Conservation (phyloP, 2,888 invertebrate genomes). For the Pristionchus mayeri region DNA sequence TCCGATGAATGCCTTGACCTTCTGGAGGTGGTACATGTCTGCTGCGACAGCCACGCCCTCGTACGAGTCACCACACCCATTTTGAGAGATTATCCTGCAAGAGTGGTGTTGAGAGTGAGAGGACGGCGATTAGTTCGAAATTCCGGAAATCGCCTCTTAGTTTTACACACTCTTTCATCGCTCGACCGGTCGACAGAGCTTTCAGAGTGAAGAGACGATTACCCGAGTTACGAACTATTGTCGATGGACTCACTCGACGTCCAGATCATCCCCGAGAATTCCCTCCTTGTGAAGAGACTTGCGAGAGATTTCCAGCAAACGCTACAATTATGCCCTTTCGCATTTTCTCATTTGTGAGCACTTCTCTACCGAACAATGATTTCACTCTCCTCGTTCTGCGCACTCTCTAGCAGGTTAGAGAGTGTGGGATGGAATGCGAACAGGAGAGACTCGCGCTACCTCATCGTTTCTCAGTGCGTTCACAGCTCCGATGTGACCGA, state of each 20-base stretch:
- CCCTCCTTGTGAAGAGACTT: constrained; percentile 19
- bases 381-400: too few relatives aligned
- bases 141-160: too few relatives aligned
- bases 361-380: too few relatives aligned
- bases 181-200: too few relatives aligned
- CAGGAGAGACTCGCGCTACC: too few relatives aligned
- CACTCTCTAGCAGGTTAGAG: too few relatives aligned
- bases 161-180: too few relatives aligned
- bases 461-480: constrained; percentile 11
- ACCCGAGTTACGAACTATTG: not conserved
- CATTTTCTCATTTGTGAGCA: not conserved
- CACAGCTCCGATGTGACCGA: constrained; percentile 20
- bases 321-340: not conserved
- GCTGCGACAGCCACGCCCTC: constrained; percentile 67
- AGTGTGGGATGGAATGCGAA: too few relatives aligned
- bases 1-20: constrained; percentile 66
- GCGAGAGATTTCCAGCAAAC: not conserved
- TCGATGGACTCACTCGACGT: not conserved
- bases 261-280: constrained; percentile 34
- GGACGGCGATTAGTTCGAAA: too few relatives aligned
- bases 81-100: constrained; percentile 60
- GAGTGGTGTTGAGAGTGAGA: too few relatives aligned
- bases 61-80: constrained; percentile 64
- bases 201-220: too few relatives aligned
- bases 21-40: constrained; percentile 67